Evolutionary conservation across 2,113 vertebrate species (phyloP), one percentile per base, ranked within the genome.

Genomic region (Dipodomys merriami): DNA sequence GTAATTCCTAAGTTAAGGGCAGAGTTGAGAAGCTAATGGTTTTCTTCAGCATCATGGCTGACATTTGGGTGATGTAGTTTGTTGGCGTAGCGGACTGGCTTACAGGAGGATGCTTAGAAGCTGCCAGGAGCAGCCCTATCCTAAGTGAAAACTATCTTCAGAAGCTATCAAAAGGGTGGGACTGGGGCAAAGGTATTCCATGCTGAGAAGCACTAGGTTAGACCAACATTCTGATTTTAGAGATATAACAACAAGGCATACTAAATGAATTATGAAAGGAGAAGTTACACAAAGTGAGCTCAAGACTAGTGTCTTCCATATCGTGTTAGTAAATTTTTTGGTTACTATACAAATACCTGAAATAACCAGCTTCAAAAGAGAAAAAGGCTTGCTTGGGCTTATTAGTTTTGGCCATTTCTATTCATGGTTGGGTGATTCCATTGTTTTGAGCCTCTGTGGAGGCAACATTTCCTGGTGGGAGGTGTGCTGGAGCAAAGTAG

Each of bases 1-100:
- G 25, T 57, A 62, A 30, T 81, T 92, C 30, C 74, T 76, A 78
- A 81, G 73, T 84, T 73, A 74, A 64, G n/a, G 87, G 53, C 30
- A 78, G 39, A 71, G 68, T 71, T 78, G 83, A 46, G 10, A 71
- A 71, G 20, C 44, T 30, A 2, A 23, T 35, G 46, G 22, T 89
- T 86, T 86, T 83, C 20, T 62, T 84, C 39, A 44, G 76, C 29
- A 64, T 20, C 18, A 18, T 60, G n/a, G 6, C 57, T 74, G 82
- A 46, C 68, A 64, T 60, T 78, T 64, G 1, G 74, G 10, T 62
- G 44, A 30, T 25, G 15, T 9, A 29, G 60, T 69, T 89, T 6
- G 4, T 10, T 13, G 44, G 46, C 20, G n/a, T 3, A 8, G 68
- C 29, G 13, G 27, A 1, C 73, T 67, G 30, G 27, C 19, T 74